These are phyloP conservation scores for Lipotes vexillifer DNA, from an alignment of 2,113 vertebrate genomes.

Conservation along the genomic window DNA sequence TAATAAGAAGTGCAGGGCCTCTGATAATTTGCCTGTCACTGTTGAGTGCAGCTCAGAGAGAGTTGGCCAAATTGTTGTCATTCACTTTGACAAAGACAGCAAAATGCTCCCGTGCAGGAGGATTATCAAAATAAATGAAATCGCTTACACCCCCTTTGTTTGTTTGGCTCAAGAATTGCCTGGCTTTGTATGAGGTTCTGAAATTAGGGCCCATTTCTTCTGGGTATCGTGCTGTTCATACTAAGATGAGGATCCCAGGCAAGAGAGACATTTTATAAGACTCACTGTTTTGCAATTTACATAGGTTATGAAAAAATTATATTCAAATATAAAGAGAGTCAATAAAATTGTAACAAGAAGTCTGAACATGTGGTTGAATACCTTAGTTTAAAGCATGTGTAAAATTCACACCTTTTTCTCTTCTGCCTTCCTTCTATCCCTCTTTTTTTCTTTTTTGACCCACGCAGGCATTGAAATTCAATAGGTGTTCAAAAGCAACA, in stretches of 20 bases:
- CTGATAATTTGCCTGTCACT: constrained; percentile 99
- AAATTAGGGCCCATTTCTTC: constrained; percentile 57
- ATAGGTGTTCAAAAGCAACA: constrained; percentile 37
- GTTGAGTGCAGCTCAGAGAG: constrained; percentile 91
- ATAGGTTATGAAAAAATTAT: constrained; percentile 24
- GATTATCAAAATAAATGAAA: constrained; percentile 89
- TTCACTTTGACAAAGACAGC: constrained; percentile 92
- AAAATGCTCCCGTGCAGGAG: constrained; percentile 82
- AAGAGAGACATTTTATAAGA: neutral
- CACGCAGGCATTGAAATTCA: neutral
- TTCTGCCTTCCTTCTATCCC: neutral
- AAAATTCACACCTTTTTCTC: neutral
- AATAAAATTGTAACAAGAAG: neutral
- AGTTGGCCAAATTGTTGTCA: constrained; percentile 95
- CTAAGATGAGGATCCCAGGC: neutral
- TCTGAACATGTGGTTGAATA: neutral
- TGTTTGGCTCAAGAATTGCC: constrained; percentile 64
- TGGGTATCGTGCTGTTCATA: neutral
- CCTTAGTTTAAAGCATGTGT: constrained; percentile 9
- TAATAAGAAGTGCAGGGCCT: constrained; percentile 97
- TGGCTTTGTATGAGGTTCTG: constrained; percentile 66
- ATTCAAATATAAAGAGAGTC: neutral
- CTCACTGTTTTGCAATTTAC: constrained; percentile 32
- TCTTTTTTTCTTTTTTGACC: neutral
- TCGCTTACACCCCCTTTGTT: constrained; percentile 81